Conservation (phyloP, 2,888 invertebrate species). For the Graphium colonna region DNA sequence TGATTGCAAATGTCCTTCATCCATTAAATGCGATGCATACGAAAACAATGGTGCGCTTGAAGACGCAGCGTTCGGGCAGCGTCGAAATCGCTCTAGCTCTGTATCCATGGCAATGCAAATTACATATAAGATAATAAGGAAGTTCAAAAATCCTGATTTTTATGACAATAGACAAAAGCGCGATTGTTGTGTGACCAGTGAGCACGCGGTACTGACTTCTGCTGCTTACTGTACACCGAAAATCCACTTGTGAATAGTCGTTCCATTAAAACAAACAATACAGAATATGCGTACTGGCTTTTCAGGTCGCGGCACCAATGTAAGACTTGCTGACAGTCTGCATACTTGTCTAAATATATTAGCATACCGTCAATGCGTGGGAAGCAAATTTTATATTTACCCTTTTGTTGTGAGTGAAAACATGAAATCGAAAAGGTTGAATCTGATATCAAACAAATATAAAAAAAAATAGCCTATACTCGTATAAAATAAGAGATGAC, state of each 20-base stretch:
- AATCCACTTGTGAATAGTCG: constrained; percentile 47
- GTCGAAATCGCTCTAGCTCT: constrained; percentile 49
- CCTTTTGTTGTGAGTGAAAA: background rate
- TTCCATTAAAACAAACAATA: constrained; percentile 40
- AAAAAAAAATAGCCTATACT: no score
- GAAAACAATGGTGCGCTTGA: constrained; percentile 67
- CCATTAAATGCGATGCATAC: constrained; percentile 53
- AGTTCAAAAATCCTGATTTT: background rate
- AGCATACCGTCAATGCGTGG: background rate
- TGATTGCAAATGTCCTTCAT: constrained; percentile 46
- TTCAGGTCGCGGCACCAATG: constrained; percentile 30
- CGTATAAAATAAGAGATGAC: no score
- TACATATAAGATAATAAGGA: background rate
- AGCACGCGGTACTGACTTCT: constrained; percentile 1
- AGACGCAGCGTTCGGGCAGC: constrained; percentile 63
- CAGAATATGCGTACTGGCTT: constrained; percentile 38
- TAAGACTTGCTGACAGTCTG: constrained; percentile 22
- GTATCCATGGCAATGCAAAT: constrained; percentile 31
- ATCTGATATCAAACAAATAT: no score
- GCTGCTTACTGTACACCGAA: constrained; percentile 38
- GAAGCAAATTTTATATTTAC: background rate
- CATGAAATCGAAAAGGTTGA: background rate
- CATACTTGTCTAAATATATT: constrained; percentile 17
- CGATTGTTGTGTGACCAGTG: background rate
- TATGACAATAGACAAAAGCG: background rate